phyloP scores from a whole-genome alignment of 1,140 invertebrate genomes.

The Drosophila micromelanica region DNA sequence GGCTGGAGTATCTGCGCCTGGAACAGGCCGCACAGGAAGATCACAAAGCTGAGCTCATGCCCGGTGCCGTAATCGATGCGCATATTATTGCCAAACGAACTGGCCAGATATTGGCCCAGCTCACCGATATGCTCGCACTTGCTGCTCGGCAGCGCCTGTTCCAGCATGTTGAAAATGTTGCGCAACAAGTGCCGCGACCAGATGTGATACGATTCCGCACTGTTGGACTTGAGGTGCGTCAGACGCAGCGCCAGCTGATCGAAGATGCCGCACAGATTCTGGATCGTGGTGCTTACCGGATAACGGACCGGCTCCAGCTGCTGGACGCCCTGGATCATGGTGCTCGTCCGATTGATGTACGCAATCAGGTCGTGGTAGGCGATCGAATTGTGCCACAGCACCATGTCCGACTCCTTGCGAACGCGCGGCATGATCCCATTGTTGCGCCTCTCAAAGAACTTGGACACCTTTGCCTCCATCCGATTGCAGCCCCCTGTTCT shows the following conservation, averaged over 20 bases:
- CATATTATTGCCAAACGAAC: conserved; percentile 47
- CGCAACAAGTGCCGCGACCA: conserved; percentile 50
- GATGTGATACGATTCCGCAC: conserved; percentile 12
- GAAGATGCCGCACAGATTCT: conserved; percentile 36
- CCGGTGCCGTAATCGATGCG: conserved; percentile 56
- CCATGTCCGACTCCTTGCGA: conserved; percentile 17
- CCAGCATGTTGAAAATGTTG: conserved; percentile 45
- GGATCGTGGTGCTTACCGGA: conserved; percentile 39
- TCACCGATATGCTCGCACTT: conserved; percentile 52
- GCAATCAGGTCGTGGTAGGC: conserved; percentile 41
- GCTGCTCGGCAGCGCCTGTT: conserved; percentile 30
- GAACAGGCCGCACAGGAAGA: conserved; percentile 55
- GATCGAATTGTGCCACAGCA: conserved; percentile 33
- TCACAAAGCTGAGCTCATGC: conserved; percentile 58
- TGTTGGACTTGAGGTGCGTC: neutral
- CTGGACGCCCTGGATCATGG: conserved; percentile 47
- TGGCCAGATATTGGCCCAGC: conserved; percentile 50
- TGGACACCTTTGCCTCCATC: neutral
- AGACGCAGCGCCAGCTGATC: conserved; percentile 11
- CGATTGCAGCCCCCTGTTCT: too few relatives aligned
- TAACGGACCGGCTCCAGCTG: neutral
- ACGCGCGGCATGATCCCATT: conserved; percentile 13
- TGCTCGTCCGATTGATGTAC: conserved; percentile 47
- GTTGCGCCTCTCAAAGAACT: conserved; percentile 10
- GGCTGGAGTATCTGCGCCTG: conserved; percentile 29